phyloP scores from a whole-genome alignment of 2,888 invertebrate genomes.

The Ceraclea dissimilis region DNA sequence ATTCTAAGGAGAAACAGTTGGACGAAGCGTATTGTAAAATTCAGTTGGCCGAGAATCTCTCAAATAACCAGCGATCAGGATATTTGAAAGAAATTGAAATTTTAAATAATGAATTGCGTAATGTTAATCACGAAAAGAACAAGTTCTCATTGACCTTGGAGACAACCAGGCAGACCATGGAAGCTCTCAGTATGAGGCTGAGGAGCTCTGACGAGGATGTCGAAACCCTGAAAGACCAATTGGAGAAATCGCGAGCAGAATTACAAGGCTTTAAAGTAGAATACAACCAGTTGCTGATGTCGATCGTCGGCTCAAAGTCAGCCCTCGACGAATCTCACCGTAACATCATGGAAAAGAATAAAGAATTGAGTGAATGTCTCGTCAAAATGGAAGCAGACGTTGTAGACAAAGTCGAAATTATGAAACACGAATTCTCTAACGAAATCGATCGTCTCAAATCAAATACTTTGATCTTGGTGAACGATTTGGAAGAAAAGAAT shows the following conservation, averaged over 20 bases:
- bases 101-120: conserved; percentile 36
- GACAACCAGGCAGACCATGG: conserved; percentile 50
- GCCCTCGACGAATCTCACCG: conserved; percentile 18
- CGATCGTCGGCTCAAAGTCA: conserved; percentile 19
- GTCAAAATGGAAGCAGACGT: conserved; percentile 18
- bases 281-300: conserved; percentile 17
- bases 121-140: conserved; percentile 44
- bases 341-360: conserved; percentile 16
- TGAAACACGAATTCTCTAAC: conserved; percentile 20
- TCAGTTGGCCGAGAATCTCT: neutral
- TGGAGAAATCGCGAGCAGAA: conserved; percentile 7
- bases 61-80: neutral
- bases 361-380: conserved; percentile 17
- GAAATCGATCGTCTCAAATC: conserved; percentile 20
- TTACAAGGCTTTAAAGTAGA: conserved; percentile 15
- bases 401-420: conserved; percentile 12
- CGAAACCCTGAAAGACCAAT: conserved; percentile 31
- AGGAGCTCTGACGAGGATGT: conserved; percentile 53
- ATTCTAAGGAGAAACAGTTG: conserved; percentile 3
- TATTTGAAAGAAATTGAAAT: conserved; percentile 4
- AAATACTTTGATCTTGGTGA: conserved; percentile 2
- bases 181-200: conserved; percentile 50
- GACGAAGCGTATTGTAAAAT: neutral
- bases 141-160: conserved; percentile 53
- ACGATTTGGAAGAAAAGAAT: conserved; percentile 13